A percentile compares a stretch with the other conserved stretches of the same genome.
phyloP scores from a whole-genome alignment of 1,140 invertebrate genomes.

The Dolichoris vasculosae region DNA sequence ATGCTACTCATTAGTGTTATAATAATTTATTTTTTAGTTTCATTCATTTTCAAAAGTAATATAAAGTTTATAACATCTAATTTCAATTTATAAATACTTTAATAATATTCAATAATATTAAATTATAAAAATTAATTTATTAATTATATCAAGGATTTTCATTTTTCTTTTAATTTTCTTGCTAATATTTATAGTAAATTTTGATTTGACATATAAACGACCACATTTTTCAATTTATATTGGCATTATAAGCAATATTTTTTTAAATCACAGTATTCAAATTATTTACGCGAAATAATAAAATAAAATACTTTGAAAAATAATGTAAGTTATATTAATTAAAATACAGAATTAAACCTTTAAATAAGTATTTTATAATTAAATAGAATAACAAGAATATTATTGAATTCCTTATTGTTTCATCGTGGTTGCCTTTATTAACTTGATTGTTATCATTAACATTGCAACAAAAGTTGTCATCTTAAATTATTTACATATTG shows the following conservation, averaged over 20 bases:
- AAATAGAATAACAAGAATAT: not conserved
- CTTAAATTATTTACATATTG: constrained; percentile 3
- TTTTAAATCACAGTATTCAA: not conserved
- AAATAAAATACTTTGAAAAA: not conserved
- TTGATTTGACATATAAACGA: not conserved
- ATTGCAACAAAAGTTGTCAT: constrained; percentile 1
- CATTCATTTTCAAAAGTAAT: not conserved
- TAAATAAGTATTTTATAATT: not conserved
- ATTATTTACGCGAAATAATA: not conserved
- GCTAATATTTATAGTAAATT: not conserved
- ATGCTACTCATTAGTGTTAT: not conserved
- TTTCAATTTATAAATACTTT: not conserved
- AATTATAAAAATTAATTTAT: not conserved
- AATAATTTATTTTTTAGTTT: too few relatives aligned
- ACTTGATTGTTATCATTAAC: not conserved
- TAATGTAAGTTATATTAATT: not conserved
- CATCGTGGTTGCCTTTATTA: not conserved
- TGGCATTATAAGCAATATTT: not conserved
- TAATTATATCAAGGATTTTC: not conserved
- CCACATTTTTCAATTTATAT: not conserved
- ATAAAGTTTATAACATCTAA: not conserved
- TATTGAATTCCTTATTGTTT: not conserved
- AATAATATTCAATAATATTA: not conserved
- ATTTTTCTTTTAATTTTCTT: not conserved
- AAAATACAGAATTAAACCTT: not conserved